Conservation (phyloP, 2,113 vertebrate genomes). For the Bos javanicus region DNA sequence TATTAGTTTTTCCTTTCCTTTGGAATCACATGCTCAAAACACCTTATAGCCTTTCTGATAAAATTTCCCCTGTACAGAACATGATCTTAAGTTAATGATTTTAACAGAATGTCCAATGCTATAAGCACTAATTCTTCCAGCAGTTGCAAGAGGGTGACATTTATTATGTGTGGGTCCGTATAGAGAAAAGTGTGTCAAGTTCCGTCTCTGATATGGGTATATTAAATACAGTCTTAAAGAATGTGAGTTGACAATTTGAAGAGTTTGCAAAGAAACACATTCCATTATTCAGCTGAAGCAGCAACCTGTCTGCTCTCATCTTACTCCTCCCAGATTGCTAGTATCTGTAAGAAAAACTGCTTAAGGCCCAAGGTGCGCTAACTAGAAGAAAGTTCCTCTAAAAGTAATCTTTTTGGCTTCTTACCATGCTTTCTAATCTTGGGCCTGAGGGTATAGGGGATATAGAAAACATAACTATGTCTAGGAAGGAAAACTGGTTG, state of each 20-base stretch:
- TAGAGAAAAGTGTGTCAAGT: not conserved
- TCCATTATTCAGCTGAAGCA: not conserved
- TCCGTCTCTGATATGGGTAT: not conserved
- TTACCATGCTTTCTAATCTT: not conserved
- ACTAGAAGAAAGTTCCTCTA: not conserved
- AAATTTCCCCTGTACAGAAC: conserved; percentile 7
- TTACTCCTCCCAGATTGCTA: not conserved
- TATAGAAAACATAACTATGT: not conserved
- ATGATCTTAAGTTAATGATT: not conserved
- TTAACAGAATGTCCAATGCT: not conserved
- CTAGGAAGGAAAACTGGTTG: not conserved
- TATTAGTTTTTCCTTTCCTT: not conserved
- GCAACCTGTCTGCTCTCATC: not conserved
- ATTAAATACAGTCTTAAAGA: not conserved
- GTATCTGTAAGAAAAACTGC: not conserved
- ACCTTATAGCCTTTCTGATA: not conserved
- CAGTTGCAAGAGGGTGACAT: not conserved
- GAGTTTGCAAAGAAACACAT: not conserved
- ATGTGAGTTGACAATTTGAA: not conserved
- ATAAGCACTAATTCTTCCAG: not conserved
- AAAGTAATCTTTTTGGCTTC: not conserved
- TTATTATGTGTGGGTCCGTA: not conserved
- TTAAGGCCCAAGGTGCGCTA: not conserved
- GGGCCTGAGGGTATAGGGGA: not conserved
- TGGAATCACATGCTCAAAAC: not conserved